A percentile compares a stretch with the other conserved stretches of the same genome.
Evolutionary conservation across 1,140 invertebrate genomes (phyloP).

Genomic region (Leptestheria dahalacensis): DNA sequence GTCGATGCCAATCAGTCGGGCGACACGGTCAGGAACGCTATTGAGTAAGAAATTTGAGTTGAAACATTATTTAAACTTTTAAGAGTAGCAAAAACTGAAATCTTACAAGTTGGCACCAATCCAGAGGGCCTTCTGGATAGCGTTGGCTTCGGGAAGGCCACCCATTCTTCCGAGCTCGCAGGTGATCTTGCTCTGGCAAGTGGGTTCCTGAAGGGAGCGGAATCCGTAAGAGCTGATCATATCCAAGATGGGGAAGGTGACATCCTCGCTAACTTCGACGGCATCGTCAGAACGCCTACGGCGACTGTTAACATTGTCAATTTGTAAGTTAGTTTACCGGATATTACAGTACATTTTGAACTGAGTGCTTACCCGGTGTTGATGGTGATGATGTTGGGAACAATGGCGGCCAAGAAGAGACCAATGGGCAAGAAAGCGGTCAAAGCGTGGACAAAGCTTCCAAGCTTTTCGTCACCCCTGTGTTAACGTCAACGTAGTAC

Average conservation of each 20-base stretch:
- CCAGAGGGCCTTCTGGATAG: conserved; percentile 26
- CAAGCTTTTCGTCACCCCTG: conserved; percentile 16
- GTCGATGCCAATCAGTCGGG: background rate
- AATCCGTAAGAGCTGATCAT: conserved; percentile 27
- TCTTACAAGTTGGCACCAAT: conserved; percentile 26
- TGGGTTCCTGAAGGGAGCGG: conserved; percentile 10
- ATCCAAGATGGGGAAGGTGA: conserved; percentile 25
- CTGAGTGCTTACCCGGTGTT: conserved; percentile 26
- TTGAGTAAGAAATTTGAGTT: background rate
- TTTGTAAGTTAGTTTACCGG: too few species aligned
- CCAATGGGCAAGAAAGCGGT: conserved; percentile 38
- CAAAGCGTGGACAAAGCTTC: conserved; percentile 25
- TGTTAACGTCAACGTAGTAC: background rate
- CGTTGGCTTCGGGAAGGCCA: conserved; percentile 21
- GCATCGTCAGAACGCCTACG: conserved; percentile 13
- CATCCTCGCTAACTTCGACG: conserved; percentile 23
- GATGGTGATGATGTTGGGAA: conserved; percentile 36
- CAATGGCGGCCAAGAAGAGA: conserved; percentile 37
- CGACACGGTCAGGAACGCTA: conserved; percentile 5
- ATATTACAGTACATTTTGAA: background rate
- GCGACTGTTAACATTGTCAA: background rate
- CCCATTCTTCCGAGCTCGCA: conserved; percentile 27
- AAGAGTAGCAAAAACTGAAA: background rate
- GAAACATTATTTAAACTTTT: background rate
- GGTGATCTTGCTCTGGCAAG: conserved; percentile 27